Base-by-base conservation (phyloP, 2,888 invertebrate species). In the Tribolium freemani region DNA sequence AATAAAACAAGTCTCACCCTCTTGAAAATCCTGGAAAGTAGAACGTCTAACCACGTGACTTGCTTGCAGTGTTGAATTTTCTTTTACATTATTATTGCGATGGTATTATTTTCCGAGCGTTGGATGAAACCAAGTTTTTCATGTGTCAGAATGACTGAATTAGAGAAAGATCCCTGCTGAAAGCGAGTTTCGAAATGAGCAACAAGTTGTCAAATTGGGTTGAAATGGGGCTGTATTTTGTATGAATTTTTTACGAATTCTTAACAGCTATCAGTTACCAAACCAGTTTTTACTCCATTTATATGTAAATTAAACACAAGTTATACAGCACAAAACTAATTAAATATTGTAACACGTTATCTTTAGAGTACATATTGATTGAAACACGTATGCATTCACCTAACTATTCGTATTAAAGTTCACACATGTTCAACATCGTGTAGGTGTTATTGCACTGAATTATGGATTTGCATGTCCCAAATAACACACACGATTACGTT, bases 261-360 rank as follows among this genome's bases (percentile, higher is more conserved):
- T 48, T 46, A n/a, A 13, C n/a, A 38, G 63, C 11, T 63, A 63
- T 51, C 63, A 63, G 51, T 30, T 26, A 51, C 50, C 54, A 45
- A 64, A 64, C 64, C 54, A 21, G 54, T 64, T 54, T 45, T 46
- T 56, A 48, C 46, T 67, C 46, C 46, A 48, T 68, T 57, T 48
- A 48, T 68, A 64, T 68, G 68, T 10, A 50, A 68, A 38, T 63
- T 46, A 56, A 63, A 56, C 63, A 16, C 26, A 50, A 69, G 30
- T 44, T 60, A 69, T 60, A 46, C 70, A 70, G 56, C 60, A 51
- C 30, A 30, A 48, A 63, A 70, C 48, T 66, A 71, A 71, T 71
- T 58, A 71, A 48, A 70, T 70, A 53, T 70, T 46, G 57, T 70
- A 46, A 46, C 60, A 60, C 46, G n/a, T 60, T 71, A 71, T 71